Evolutionary conservation across 2,797 vertebrate genomes (phyloP).

Genomic region (Arremon brunneinucha): DNA sequence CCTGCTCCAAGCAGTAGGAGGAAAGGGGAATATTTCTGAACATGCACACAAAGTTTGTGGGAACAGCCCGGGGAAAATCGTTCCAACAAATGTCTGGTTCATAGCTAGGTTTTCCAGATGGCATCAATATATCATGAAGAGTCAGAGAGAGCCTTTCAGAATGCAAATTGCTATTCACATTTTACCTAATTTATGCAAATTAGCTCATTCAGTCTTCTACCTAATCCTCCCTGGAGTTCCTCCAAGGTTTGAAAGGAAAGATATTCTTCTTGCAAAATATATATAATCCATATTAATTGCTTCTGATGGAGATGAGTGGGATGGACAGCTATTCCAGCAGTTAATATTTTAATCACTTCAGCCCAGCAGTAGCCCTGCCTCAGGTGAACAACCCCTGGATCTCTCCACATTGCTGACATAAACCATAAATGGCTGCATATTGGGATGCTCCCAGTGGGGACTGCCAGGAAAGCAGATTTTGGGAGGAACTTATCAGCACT

Average conservation of each 20-base stretch:
- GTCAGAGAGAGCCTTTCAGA: conserved; percentile 53
- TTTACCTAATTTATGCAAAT: conserved; percentile 77
- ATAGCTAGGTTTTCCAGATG: conserved; percentile 44
- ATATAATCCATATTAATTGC: conserved; percentile 71
- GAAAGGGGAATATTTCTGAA: conserved; percentile 8
- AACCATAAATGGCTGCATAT: background rate
- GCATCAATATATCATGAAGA: conserved; percentile 49
- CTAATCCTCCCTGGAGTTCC: conserved; percentile 72
- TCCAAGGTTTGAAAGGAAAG: conserved; percentile 73
- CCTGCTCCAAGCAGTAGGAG: background rate
- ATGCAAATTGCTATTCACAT: conserved; percentile 63
- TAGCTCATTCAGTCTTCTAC: conserved; percentile 67
- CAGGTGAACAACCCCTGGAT: background rate
- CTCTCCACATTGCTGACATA: background rate
- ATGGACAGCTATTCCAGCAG: conserved; percentile 36
- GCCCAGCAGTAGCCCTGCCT: conserved; percentile 27
- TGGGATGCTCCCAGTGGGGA: background rate
- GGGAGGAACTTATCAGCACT: fast-evolving
- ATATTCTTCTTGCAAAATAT: conserved; percentile 64
- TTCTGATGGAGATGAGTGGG: conserved; percentile 64
- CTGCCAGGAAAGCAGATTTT: background rate
- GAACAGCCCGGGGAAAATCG: background rate
- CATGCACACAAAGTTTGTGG: background rate
- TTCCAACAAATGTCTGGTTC: conserved; percentile 29
- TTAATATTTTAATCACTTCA: conserved; percentile 59